These are phyloP conservation scores for Ictalurus furcatus DNA, from an alignment of 2,113 vertebrate genomes.

Conservation along the genomic window DNA sequence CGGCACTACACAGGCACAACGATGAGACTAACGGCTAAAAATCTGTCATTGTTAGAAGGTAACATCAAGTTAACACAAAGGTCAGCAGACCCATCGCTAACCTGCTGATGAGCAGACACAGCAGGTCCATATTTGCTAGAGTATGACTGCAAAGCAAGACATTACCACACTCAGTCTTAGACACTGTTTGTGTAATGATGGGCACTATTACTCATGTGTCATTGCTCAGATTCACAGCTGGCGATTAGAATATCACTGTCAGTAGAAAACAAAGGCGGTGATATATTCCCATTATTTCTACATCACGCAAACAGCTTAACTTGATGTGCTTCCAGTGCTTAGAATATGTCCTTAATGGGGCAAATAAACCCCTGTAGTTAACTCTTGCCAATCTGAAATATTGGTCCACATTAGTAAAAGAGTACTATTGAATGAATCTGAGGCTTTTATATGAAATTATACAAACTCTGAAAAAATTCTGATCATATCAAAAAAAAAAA, in stretches of 20 bases:
- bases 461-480: neutral
- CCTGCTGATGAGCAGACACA: constrained; percentile 18
- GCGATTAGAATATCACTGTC: constrained; percentile 43
- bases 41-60: constrained; percentile 52
- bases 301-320: constrained; percentile 24
- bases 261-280: constrained; percentile 31
- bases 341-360: constrained; percentile 28
- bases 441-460: neutral
- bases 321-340: constrained; percentile 16
- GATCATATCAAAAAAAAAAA: neutral
- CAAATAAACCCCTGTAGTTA: constrained; percentile 34
- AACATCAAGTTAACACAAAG: constrained; percentile 43
- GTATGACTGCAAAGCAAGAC: constrained; percentile 10
- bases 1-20: neutral
- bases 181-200: constrained; percentile 44
- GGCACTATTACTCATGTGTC: constrained; percentile 43
- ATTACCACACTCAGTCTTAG: neutral
- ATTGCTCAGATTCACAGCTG: constrained; percentile 45
- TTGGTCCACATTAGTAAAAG: constrained; percentile 14
- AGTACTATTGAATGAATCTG: neutral
- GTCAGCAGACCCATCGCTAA: constrained; percentile 28
- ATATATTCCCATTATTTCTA: constrained; percentile 44
- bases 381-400: constrained; percentile 40
- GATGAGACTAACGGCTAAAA: constrained; percentile 26
- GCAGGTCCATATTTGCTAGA: constrained; percentile 36